These are phyloP conservation scores for Sebastes iracundus DNA, from an alignment of 2,797 vertebrate genomes.

Conservation along the genomic window DNA sequence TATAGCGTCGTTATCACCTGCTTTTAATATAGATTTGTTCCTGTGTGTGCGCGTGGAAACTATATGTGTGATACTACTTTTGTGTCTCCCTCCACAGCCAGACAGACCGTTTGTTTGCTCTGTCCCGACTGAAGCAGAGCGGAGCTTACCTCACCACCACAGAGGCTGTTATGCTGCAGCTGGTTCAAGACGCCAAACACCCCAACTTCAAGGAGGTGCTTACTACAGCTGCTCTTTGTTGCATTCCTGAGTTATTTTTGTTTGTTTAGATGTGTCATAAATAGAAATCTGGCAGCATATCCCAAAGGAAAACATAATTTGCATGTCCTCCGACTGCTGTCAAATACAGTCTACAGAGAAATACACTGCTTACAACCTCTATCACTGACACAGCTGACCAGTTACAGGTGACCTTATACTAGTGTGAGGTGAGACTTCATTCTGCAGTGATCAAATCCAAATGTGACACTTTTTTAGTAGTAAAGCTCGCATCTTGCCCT, in stretches of 20 bases:
- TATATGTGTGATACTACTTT: neutral
- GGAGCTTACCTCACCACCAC: conserved; percentile 92
- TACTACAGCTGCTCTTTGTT: neutral
- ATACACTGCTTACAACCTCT: neutral
- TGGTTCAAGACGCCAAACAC: conserved; percentile 86
- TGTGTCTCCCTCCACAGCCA: conserved; percentile 79
- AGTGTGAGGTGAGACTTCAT: neutral
- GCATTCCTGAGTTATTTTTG: neutral
- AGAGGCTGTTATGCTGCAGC: conserved; percentile 89
- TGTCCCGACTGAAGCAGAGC: conserved; percentile 90
- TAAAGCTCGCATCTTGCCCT: neutral
- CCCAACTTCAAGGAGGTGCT: conserved; percentile 91
- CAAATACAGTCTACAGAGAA: neutral
- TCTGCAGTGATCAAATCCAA: neutral
- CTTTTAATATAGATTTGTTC: neutral
- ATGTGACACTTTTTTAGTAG: neutral
- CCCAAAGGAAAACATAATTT: neutral
- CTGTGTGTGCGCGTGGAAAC: neutral
- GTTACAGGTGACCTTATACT: neutral
- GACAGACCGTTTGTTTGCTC: conserved; percentile 88
- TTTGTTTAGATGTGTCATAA: neutral
- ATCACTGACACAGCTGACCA: neutral
- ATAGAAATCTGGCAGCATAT: neutral
- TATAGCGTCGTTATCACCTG: neutral
- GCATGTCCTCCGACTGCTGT: neutral